Evolutionary conservation across 2,797 vertebrate species (phyloP), one percentile per base, ranked within the genome.

Genomic region (Telmatherina bonti): DNA sequence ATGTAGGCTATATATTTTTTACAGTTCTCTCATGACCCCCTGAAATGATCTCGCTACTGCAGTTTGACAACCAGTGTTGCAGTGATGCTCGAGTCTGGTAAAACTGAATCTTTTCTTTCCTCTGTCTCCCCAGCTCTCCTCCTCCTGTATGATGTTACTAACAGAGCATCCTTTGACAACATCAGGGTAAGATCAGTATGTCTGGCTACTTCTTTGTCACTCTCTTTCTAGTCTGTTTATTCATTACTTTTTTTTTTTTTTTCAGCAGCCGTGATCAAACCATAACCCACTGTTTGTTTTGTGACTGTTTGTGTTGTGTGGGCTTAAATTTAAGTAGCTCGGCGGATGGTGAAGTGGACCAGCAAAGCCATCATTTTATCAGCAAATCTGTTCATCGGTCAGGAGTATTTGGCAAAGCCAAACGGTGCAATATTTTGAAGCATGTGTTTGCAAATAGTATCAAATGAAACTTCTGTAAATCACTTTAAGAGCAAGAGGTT

Each of bases 161-260:
- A 96, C 92, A 97, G 96, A 92, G 92, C 95, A 0, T 99, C 97
- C 1, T 99, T 98, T 0, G 96, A 98, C 94, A 98, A 96, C 93
- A 97, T 97, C 80, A 94, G 96, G 95, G 93, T 94, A 93, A 91
- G 93, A 53, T 66, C 29, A 13, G 10, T 49, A 2, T 45, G 1
- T 30, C 26, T 36, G 16, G 36, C 45, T 43, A 12, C 18, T 2
- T 8, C 27, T 2, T 47, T 33, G 16, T 31, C 31, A 31, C 31
- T n/a, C n/a, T 35, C 33, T 35, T 35, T 35, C 10, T 45, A 38
- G 2, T 38, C 36, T 12, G 10, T 18, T 60, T 18, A 27, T 41
- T 7, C 15, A 20, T 6, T 13, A 27, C 27, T 20, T 5, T 20
- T 30, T n/a, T 30, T 35, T 18, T 53, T n/a, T n/a, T n/a, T n/a